Percentiles rank a stretch among this genome's conserved stretches.
These are phyloP conservation scores for Eupithecia insigniata DNA, from an alignment of 2,888 invertebrate genomes.

Conservation along the genomic window DNA sequence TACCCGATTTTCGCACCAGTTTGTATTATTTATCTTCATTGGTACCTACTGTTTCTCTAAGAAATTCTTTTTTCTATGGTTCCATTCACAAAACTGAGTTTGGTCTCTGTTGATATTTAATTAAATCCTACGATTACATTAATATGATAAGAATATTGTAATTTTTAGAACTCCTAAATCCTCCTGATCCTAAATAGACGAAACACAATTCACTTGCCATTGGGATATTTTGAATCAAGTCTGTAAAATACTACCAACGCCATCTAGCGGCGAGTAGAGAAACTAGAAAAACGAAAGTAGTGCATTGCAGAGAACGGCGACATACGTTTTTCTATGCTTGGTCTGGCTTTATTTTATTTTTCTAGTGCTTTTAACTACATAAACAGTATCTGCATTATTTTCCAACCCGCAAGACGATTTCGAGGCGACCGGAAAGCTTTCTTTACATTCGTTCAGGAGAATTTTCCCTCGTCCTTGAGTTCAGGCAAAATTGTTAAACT, in stretches of 20 bases:
- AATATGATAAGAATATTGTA: neutral
- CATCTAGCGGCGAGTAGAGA: constrained; percentile 70
- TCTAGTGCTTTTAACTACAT: neutral
- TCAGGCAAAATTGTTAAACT: too few species aligned
- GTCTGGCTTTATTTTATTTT: neutral
- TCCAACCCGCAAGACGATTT: neutral
- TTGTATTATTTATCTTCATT: neutral
- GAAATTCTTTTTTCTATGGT: neutral
- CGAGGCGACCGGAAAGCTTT: neutral
- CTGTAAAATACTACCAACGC: constrained; percentile 53
- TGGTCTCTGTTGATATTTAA: neutral
- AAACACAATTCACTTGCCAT: neutral
- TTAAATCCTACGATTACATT: neutral
- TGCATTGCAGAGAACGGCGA: constrained; percentile 7
- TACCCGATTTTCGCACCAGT: neutral
- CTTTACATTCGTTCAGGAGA: too few species aligned
- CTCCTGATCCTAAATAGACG: neutral
- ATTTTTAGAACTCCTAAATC: neutral
- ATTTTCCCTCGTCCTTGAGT: too few species aligned
- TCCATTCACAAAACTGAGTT: neutral
- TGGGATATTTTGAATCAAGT: neutral
- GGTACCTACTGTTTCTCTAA: neutral
- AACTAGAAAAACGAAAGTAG: constrained; percentile 32
- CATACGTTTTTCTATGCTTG: neutral
- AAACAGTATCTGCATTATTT: neutral